Evolutionary conservation across 2,113 vertebrate species (phyloP), one percentile per base, ranked within the genome.

Genomic region (Ameiurus melas): DNA sequence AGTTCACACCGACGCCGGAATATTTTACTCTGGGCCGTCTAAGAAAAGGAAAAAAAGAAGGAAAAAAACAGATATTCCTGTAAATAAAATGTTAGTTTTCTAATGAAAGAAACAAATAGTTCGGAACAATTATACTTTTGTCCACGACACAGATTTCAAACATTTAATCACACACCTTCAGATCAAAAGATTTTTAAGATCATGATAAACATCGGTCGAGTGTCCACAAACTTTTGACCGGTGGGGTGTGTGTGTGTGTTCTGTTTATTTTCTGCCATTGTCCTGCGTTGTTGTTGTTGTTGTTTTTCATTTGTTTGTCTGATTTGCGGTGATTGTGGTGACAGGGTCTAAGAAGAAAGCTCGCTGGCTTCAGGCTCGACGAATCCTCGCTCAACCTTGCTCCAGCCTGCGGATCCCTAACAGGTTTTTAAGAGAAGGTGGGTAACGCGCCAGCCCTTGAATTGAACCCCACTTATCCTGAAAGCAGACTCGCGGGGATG

Each of bases 401-500:
- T 96, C 95, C 90, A 95, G 95, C 95, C 94, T 96, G 91, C 94
- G 97, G 93, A 96, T 96, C 93, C 94, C 86, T 91, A 94, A 96
- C 95, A 96, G 96, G 90, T 96, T 97, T 94, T 94, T 97, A 91
- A 96, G 96, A 96, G 94, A 96, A 95, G 96, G 95, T 95, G 94
- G 95, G 94, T 95, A 92, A 93, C 87, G 91, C 87, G 89, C 92
- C 89, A 92, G 93, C 93, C 93, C 91, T 57, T 64, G 73, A 82
- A 84, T 60, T 73, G 93, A 90, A 89, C 57, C 83, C 30, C 77
- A 73, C 33, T 77, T 62, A 81, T 82, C 51, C 78, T 53, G 58
- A 87, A 86, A 84, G 16, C 83, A 57, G 75, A 51, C 75, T 73
- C 33, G 20, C 89, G 57, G 57, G 57, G 82, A 80, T 81, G 64